These are phyloP conservation scores for Perizoma flavofasciatum DNA, from an alignment of 2,888 invertebrate genomes.

Conservation along the genomic window DNA sequence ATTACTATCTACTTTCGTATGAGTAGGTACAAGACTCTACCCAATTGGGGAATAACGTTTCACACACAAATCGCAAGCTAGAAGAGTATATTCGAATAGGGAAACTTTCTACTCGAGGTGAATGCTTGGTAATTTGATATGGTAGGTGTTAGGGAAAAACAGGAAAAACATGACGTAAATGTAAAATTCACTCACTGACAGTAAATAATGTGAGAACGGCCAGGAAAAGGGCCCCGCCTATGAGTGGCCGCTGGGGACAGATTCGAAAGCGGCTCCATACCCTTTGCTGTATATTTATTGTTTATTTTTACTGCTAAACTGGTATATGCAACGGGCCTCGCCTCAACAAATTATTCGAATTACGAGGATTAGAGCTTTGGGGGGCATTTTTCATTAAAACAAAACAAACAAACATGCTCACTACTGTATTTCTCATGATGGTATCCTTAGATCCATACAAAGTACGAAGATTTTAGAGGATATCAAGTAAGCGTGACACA, in stretches of 20 bases:
- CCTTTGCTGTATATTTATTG: constrained; percentile 54
- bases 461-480: neutral
- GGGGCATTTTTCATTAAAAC: constrained; percentile 18
- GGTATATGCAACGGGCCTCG: constrained; percentile 36
- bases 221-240: constrained; percentile 52
- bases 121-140: constrained; percentile 26
- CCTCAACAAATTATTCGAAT: constrained; percentile 34
- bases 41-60: neutral
- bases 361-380: constrained; percentile 24
- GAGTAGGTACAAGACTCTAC: neutral
- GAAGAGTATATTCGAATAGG: neutral
- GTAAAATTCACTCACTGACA: constrained; percentile 51
- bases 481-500: too few relatives aligned
- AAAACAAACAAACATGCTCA: too few relatives aligned
- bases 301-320: constrained; percentile 49
- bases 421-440: too few relatives aligned
- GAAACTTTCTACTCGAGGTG: constrained; percentile 22
- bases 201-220: constrained; percentile 62
- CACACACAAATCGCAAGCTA: constrained; percentile 3
- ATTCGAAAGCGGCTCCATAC: constrained; percentile 47
- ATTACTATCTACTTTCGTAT: too few relatives aligned
- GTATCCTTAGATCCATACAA: neutral
- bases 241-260: constrained; percentile 60
- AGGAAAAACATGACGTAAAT: constrained; percentile 43
- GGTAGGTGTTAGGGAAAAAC: constrained; percentile 29